Evolutionary conservation across 2,797 vertebrate species (phyloP).

Genomic region (Sebastiscus tertius): DNA sequence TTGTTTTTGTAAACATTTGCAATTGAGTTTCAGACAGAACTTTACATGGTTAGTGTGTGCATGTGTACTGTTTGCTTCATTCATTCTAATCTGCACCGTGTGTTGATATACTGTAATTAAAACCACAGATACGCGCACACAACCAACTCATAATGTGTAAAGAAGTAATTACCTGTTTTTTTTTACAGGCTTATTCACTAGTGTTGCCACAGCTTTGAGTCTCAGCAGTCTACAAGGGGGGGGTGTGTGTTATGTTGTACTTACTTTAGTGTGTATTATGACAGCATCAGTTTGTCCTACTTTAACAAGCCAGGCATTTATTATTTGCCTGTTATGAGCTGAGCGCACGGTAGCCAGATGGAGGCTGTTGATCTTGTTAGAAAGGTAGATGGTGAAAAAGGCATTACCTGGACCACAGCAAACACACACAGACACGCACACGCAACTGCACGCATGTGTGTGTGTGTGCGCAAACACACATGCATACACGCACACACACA

Average conservation of each 20-base stretch:
- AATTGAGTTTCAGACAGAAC: constrained; percentile 8
- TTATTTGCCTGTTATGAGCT: constrained; percentile 71
- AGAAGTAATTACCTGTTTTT: not conserved
- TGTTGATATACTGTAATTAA: constrained; percentile 3
- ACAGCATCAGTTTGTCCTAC: constrained; percentile 38
- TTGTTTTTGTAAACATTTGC: not conserved
- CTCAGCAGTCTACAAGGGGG: not conserved
- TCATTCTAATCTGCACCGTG: not conserved
- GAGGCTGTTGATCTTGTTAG: constrained; percentile 82
- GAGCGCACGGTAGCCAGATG: constrained; percentile 78
- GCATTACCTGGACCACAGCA: constrained; percentile 79
- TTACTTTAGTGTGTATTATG: constrained; percentile 30
- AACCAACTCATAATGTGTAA: not conserved
- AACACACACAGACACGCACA: constrained; percentile 18
- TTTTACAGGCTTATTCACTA: not conserved
- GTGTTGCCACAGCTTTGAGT: not conserved
- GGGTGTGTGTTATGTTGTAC: not conserved
- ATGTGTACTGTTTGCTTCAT: not conserved
- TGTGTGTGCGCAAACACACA: not conserved
- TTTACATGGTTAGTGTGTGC: constrained; percentile 7
- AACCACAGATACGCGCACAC: not conserved
- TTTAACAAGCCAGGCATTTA: constrained; percentile 74
- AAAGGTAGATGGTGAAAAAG: constrained; percentile 73
- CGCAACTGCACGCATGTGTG: not conserved
- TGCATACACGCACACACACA: not conserved